Evolutionary conservation across 1,140 invertebrate genomes (phyloP), one percentile per base, ranked within the genome.

Genomic region (Ips nitidus): DNA sequence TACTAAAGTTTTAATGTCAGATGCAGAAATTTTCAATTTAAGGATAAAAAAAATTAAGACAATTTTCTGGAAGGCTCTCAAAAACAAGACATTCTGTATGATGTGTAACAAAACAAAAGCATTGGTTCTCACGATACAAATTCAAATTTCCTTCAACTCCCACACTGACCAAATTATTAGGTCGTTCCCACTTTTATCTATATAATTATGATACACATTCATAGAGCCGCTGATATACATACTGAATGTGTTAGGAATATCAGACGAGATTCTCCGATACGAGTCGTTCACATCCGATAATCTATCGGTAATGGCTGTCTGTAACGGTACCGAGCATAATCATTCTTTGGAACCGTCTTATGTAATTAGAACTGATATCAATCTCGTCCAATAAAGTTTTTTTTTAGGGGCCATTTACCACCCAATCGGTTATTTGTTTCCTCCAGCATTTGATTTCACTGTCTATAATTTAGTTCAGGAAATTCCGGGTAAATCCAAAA

Each of bases 291-390:
- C 22, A 50, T 50, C 45, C 45, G 45, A 50, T 50, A 50, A 22
- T 50, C 22, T 50, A 50, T 50, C 45, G 45, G 45, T 50, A 50
- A 50, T 50, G 45, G 45, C 45, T 50, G 45, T 50, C 45, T 50
- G 6, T 50, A 50, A 50, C 45, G 45, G 45, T 50, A 50, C 45
- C 7, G 22, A 50, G 45, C 22, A 50, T 50, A 50, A 50, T 50
- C 45, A 50, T 50, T 50, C 45, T 50, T 50, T 8, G 45, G 45
- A 50, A 3, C 45, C 22, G 45, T 6, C 45, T 22, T 50, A 22
- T 50, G 45, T 50, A 50, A 50, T 50, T 50, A 50, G 45, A 22
- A 50, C 22, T 50, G 45, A 50, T 50, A 50, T 50, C 22, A 50
- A 50, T 50, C 45, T 50, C 45, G 1, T 50, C 45, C 45, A 50